Base-by-base conservation (phyloP, 2,797 vertebrate genomes). In the Cynopterus sphinx region DNA sequence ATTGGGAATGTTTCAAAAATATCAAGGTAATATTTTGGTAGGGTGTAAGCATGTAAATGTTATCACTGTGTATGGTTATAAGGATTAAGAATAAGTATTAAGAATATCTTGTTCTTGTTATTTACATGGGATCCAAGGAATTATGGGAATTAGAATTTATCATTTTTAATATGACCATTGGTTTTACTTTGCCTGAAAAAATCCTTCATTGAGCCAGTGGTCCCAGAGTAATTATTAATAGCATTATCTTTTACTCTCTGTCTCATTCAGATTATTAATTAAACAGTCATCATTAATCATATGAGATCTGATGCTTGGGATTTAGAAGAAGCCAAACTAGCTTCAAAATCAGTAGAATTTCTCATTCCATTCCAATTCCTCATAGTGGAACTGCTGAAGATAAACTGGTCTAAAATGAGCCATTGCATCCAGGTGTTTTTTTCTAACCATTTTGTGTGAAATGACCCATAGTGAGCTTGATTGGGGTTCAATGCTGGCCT, bases 391-490 rank as follows among this genome's bases (percentile, higher is more conserved):
- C 12, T 87, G 71, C 24, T 83, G 46, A 92, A 94, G 53, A 75
- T 51, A 96, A 97, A 93, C 41, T 90, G 31, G 51, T 28, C 5
- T 75, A 19, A 87, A 96, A 74, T 19, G 67, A 84, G 5, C 31
- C 77, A 28, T 83, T 84, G 17, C 41, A 90, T 92, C 63, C 82
- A 90, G 81, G 73, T 83, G 70, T 39, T 81, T 19, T 91, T 96
- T 95, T 88, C 43, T 36, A 79, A 53, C 17, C 2, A 49, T 87
- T 82, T 19, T 96, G 46, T 77, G 36, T 19, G 74, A 63, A 93
- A 90, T 73, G 61, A 55, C 24, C 61, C 73, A 75, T 1, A 26
- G 8, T 57, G 84, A 81, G 21, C 43, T 94, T 51, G 68, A n/a
- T 9, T 79, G 41, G 61, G 61, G 16, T 82, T 87, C 78, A 87